Conservation (phyloP, 2,888 invertebrate species). For the Lochmaea capreae region DNA sequence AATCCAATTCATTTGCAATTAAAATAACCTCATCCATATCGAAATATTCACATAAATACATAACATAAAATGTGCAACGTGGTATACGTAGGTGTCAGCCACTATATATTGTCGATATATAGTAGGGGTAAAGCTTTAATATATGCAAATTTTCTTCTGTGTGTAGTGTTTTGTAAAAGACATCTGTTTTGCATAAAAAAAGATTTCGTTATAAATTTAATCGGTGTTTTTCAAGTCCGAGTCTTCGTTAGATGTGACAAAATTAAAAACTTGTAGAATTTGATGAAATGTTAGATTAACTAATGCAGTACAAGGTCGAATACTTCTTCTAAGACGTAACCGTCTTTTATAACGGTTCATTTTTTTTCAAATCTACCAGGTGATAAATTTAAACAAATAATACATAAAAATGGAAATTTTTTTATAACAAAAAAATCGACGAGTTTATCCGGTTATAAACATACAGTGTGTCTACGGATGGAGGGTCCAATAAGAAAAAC, state of each 20-base stretch:
- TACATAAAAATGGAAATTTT: neutral
- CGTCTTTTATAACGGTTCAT: neutral
- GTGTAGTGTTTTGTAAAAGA: conserved; percentile 30
- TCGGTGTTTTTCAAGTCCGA: neutral
- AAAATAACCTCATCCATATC: conserved; percentile 33
- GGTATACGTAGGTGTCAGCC: conserved; percentile 24
- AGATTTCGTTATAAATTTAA: conserved; percentile 20
- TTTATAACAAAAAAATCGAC: neutral
- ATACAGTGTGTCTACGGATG: no score
- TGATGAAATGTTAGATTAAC: conserved; percentile 4
- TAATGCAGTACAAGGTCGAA: conserved; percentile 17
- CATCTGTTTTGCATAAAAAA: conserved; percentile 34
- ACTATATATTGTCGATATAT: conserved; percentile 19
- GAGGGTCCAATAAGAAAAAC: no score
- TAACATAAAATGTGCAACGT: conserved; percentile 24
- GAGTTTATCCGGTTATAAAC: neutral
- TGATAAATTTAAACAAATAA: neutral
- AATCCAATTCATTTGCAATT: conserved; percentile 30
- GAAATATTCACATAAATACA: conserved; percentile 31
- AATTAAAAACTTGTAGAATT: conserved; percentile 15
- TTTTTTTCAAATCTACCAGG: neutral
- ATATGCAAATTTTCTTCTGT: conserved; percentile 28
- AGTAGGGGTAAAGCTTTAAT: conserved; percentile 16
- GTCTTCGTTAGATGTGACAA: neutral
- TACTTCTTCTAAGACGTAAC: neutral